Base-by-base conservation (phyloP, 2,113 vertebrate genomes). In the Pseudorasbora parva region DNA sequence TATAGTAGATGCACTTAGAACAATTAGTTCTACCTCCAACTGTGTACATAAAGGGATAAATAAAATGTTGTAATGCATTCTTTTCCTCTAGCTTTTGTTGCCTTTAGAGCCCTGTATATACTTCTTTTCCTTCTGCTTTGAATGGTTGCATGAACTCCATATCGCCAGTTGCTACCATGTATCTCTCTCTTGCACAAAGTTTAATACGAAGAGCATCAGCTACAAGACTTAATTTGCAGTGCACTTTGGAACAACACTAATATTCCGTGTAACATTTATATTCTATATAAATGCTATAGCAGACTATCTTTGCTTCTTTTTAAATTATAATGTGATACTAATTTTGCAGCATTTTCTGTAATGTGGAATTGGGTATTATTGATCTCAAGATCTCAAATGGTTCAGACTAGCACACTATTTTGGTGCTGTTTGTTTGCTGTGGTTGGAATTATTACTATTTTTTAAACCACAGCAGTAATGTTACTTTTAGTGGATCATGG, bases 1-100 rank as follows among this genome's bases (percentile, higher is more conserved):
- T 12, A 83, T 78, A 79, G 57, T 64, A 66, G 59, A 79, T 84
- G 51, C 62, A 84, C 83, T 71, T 76, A 30, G 64, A 78, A 84
- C 77, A 57, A 57, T 69, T 59, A 69, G 82, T 68, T 79, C 74
- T 84, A 78, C 60, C 74, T 83, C 69, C 17, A 41, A 27, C 8
- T 78, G 11, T 57, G 62, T 41, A 69, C 17, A 68, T 74, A 59
- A 78, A 78, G 33, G 74, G 74, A 78, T 74, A 33, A 51, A 68
- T 71, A 78, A 82, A 60, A 59, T 73, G 15, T 25, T 78, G 81
- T 43, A 72, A 30, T 82, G 54, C 9, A 15, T 83, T 79, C n/a
- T 78, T 33, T 78, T 82, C 54, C 54, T 75, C 54, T 82, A 41
- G 51, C 17, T 45, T 82, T 47, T 76, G 27, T 51, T 41, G 64